Percentiles rank a stretch among this genome's conserved stretches.
Conservation (phyloP, 2,113 vertebrate species). For the Alosa alosa region DNA sequence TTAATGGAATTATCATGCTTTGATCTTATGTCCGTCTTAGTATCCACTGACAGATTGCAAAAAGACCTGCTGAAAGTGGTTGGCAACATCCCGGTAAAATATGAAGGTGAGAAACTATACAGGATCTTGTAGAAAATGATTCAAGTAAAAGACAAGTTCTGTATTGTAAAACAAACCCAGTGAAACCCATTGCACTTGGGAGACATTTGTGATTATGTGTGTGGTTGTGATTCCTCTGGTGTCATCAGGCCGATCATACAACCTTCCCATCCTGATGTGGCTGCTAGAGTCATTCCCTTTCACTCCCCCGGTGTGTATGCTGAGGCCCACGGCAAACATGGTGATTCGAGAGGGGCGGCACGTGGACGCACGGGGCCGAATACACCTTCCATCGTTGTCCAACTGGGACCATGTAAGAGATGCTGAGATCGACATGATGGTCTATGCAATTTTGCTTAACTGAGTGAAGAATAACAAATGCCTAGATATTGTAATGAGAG, state of each 20-base stretch:
- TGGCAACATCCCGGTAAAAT: slow-evolving; percentile 84
- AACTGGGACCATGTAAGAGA: slow-evolving; percentile 90
- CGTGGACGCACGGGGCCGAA: slow-evolving; percentile 82
- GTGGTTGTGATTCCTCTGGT: not conserved
- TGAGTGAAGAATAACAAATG: not conserved
- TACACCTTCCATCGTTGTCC: slow-evolving; percentile 86
- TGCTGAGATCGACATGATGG: not conserved
- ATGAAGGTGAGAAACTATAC: slow-evolving; percentile 77
- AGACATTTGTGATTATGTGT: not conserved
- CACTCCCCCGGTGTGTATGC: slow-evolving; percentile 89
- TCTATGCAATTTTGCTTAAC: not conserved
- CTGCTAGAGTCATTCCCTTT: slow-evolving; percentile 95
- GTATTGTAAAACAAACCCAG: not conserved
- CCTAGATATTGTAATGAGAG: not conserved
- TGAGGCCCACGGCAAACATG: slow-evolving; percentile 89
- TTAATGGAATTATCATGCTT: not conserved
- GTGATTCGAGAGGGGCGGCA: slow-evolving; percentile 87
- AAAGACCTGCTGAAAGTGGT: slow-evolving; percentile 88
- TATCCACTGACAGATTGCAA: slow-evolving; percentile 87
- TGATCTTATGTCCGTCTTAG: slow-evolving; percentile 64
- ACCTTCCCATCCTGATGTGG: slow-evolving; percentile 90
- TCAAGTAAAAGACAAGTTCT: not conserved
- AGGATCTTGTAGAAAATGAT: not conserved
- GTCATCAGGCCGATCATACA: slow-evolving; percentile 81
- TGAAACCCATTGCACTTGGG: not conserved